These are phyloP conservation scores for Sphaeramia orbicularis DNA, from an alignment of 2,797 vertebrate genomes.

Conservation along the genomic window DNA sequence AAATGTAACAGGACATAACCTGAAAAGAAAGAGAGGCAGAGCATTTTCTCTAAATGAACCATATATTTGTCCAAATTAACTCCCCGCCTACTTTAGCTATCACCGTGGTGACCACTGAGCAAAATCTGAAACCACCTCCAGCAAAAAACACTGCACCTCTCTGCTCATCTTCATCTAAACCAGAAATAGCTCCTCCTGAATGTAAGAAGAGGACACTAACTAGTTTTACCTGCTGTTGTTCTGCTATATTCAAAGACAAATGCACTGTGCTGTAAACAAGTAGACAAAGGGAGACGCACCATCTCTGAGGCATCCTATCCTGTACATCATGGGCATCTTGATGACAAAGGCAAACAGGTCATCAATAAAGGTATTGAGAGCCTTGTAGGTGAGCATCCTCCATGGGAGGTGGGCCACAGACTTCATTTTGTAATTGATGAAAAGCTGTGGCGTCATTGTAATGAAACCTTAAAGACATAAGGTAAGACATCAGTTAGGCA, in stretches of 20 bases:
- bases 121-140: constrained; percentile 10
- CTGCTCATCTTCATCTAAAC: not conserved
- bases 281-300: constrained; percentile 78
- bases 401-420: constrained; percentile 97
- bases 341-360: constrained; percentile 98
- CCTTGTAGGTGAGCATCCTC: constrained; percentile 99
- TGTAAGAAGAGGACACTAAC: not conserved
- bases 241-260: not conserved
- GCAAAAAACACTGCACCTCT: not conserved
- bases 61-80: not conserved
- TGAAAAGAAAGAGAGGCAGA: not conserved
- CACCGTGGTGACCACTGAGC: not conserved
- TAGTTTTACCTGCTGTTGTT: not conserved
- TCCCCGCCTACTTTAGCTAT: not conserved
- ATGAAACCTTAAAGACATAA: constrained; percentile 89
- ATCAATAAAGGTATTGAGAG: constrained; percentile 98
- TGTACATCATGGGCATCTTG: constrained; percentile 99
- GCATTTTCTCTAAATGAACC: constrained; percentile 13
- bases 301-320: constrained; percentile 97
- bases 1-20: not conserved
- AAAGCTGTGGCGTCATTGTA: constrained; percentile 97
- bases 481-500: not conserved
- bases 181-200: constrained; percentile 6
- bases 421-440: constrained; percentile 99
- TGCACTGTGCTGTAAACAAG: not conserved